A percentile compares a stretch with the other conserved stretches of the same genome.
Conservation (phyloP, 30 jellyfish, hydroid and myxozoan species). For the Hydractinia echinata region DNA sequence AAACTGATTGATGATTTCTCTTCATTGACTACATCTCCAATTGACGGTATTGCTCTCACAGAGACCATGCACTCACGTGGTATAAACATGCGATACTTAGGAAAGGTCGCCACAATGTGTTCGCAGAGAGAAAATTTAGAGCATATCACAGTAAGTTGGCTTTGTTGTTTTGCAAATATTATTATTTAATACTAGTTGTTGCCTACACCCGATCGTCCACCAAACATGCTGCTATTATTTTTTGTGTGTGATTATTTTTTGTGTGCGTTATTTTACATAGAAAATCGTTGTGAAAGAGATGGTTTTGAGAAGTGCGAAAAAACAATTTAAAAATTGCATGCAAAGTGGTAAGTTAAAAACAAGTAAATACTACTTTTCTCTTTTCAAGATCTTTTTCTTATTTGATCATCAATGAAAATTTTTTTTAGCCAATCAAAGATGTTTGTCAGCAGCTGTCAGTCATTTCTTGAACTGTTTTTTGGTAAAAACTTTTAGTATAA, state of each 20-base stretch:
- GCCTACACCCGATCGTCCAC: not conserved
- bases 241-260: not conserved
- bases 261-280: constrained; percentile 19
- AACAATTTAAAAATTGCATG: constrained; percentile 68
- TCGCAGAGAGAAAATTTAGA: constrained; percentile 49
- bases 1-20: constrained; percentile 86
- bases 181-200: not conserved
- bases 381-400: not conserved
- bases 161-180: not conserved
- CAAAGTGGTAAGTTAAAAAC: constrained; percentile 82
- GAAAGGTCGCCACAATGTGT: constrained; percentile 74
- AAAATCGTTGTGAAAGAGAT: constrained; percentile 79
- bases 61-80: constrained; percentile 96
- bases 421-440: constrained; percentile 63
- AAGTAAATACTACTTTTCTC: not conserved
- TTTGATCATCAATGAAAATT: not conserved
- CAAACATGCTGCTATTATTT: not conserved
- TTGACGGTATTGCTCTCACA: constrained; percentile 87
- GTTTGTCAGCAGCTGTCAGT: constrained; percentile 83
- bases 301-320: constrained; percentile 81
- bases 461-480: constrained; percentile 87
- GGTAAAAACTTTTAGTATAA: no score
- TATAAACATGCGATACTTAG: constrained; percentile 91
- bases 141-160: constrained; percentile 62
- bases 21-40: constrained; percentile 62